A percentile compares a stretch with the other conserved stretches of the same genome.
These are phyloP conservation scores for Rhingia rostrata DNA, from an alignment of 2,888 invertebrate genomes.

Conservation along the genomic window DNA sequence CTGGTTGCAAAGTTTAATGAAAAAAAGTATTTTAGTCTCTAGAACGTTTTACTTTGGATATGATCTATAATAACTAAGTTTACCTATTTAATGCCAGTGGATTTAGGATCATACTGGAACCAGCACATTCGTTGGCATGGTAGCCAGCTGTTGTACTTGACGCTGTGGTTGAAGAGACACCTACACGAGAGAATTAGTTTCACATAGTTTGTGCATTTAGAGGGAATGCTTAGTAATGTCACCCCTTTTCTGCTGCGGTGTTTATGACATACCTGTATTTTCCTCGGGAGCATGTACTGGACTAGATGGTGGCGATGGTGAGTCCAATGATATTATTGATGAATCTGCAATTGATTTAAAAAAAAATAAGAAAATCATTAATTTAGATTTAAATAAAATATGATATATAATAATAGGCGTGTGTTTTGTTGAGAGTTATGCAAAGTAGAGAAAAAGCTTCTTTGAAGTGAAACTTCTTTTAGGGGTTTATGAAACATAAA, in stretches of 20 bases:
- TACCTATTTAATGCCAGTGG: constrained; percentile 66
- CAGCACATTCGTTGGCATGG: constrained; percentile 52
- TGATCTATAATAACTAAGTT: constrained; percentile 30
- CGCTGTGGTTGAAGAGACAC: constrained; percentile 66
- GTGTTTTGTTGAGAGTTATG: too few relatives aligned
- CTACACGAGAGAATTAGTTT: constrained; percentile 47
- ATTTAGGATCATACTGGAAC: constrained; percentile 62
- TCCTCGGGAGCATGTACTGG: constrained; percentile 72
- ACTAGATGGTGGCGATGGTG: constrained; percentile 79
- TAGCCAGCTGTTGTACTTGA: constrained; percentile 42
- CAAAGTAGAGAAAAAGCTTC: too few relatives aligned
- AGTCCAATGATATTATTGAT: constrained; percentile 79
- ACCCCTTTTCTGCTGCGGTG: constrained; percentile 16
- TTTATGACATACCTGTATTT: constrained; percentile 69
- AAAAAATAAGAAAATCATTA: background rate
- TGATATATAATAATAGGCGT: too few relatives aligned
- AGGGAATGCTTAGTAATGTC: background rate
- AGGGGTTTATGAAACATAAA: too few relatives aligned
- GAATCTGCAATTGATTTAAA: constrained; percentile 73
- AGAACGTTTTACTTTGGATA: constrained; percentile 13
- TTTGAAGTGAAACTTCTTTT: too few relatives aligned
- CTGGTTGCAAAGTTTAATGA: constrained; percentile 45
- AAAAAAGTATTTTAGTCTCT: constrained; percentile 36
- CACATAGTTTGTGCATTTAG: constrained; percentile 22
- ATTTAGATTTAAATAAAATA: background rate